phyloP scores from a whole-genome alignment of 2,113 vertebrate species.

The Zeus faber region DNA sequence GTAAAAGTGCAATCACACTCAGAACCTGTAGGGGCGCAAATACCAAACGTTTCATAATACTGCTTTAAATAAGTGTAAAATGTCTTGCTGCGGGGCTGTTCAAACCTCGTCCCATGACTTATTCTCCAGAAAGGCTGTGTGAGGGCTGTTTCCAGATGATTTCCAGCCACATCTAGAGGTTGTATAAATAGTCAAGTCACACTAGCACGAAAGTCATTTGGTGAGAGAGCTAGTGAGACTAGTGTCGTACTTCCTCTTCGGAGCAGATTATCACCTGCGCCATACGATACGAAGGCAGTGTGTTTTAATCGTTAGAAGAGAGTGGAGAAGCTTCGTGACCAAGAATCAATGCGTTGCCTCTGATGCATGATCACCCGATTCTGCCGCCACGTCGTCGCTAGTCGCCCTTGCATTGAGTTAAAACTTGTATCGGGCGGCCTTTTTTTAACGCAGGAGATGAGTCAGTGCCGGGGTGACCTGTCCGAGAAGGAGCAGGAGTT shows the following conservation, averaged over 20 bases:
- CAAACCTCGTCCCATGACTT: conserved; percentile 65
- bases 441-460: conserved; percentile 74
- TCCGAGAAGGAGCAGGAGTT: conserved; percentile 75
- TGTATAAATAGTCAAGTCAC: conserved; percentile 56
- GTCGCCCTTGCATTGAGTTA: conserved; percentile 19
- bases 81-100: conserved; percentile 31
- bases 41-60: too few relatives aligned
- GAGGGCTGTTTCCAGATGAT: conserved; percentile 45
- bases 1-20: too few relatives aligned
- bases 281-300: conserved; percentile 3
- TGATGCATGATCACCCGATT: background rate
- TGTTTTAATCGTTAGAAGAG: too few relatives aligned
- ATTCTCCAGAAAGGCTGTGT: conserved; percentile 24
- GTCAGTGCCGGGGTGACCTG: conserved; percentile 73
- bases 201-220: conserved; percentile 11
- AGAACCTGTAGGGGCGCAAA: too few relatives aligned
- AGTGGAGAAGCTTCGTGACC: too few relatives aligned
- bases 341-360: background rate
- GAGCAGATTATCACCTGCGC: conserved; percentile 11
- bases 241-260: conserved; percentile 6
- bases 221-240: conserved; percentile 23
- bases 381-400: background rate
- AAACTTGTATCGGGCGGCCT: conserved; percentile 46
- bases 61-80: too few relatives aligned
- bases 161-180: too few relatives aligned